Conservation (phyloP, 2,113 vertebrate genomes). For the Scytalopus superciliaris region DNA sequence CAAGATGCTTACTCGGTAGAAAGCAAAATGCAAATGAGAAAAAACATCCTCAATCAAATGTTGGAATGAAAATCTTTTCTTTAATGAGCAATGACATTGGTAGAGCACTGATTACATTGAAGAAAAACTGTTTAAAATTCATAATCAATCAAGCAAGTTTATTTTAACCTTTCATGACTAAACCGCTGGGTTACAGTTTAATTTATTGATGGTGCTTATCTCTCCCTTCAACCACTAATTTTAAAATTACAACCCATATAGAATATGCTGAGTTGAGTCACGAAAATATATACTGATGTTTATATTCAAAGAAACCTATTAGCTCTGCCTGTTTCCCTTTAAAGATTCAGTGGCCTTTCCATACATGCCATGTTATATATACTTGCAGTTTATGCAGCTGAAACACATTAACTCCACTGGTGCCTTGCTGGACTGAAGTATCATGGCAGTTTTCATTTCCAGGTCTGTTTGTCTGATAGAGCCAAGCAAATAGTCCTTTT, state of each 20-base stretch:
- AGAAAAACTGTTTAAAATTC: slow-evolving; percentile 84
- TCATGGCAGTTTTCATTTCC: neutral
- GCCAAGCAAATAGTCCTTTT: neutral
- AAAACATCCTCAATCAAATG: slow-evolving; percentile 80
- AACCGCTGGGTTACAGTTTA: slow-evolving; percentile 71
- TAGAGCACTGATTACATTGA: slow-evolving; percentile 81
- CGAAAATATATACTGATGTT: slow-evolving; percentile 72
- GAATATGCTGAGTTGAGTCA: slow-evolving; percentile 69
- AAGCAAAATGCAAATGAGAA: slow-evolving; percentile 80
- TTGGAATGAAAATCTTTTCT: slow-evolving; percentile 82
- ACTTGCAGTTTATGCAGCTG: slow-evolving; percentile 39
- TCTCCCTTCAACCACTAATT: slow-evolving; percentile 70
- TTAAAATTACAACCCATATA: slow-evolving; percentile 72
- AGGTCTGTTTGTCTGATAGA: neutral
- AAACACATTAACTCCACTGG: slow-evolving; percentile 42
- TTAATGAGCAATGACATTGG: slow-evolving; percentile 81
- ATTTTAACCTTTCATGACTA: slow-evolving; percentile 83
- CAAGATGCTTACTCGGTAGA: slow-evolving; percentile 78
- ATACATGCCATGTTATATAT: slow-evolving; percentile 21
- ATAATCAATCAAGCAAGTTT: slow-evolving; percentile 83
- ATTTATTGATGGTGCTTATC: slow-evolving; percentile 74
- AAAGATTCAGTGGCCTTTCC: slow-evolving; percentile 62
- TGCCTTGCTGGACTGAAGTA: neutral
- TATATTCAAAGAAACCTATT: slow-evolving; percentile 67
- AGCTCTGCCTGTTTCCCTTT: slow-evolving; percentile 60